Base-by-base conservation (phyloP, 2,888 invertebrate genomes). In the Ophion ventricosus region DNA sequence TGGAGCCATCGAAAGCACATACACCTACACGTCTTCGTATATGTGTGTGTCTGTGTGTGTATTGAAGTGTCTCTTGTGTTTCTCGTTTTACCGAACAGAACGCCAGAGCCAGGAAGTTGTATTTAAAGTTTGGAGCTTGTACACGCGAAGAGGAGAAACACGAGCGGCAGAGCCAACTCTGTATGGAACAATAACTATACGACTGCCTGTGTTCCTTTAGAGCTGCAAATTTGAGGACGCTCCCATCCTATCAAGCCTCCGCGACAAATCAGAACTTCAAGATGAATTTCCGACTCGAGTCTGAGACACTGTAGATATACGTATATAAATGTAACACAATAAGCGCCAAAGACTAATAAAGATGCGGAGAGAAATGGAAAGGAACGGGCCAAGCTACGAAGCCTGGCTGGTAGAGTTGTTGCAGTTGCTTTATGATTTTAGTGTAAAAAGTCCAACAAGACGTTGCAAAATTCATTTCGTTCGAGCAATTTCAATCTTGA, bases 281-380 rank as follows among this genome's bases (percentile, higher is more conserved):
- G 80, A 83, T 73, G 72, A 83, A 76, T 79, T 73, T 78, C 69
- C 59, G 78, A 81, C 82, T 86, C 64, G 54, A 77, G 35, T n/a
- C 61, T 77, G 57, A 40, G 25, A 61, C 73, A 63, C 26, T 49
- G 26, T 54, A 67, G 23, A 20, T 72, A 35, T 11, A n/a, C n/a
- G n/a, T n/a, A 14, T 69, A 78, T 76, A 66, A 59, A 73, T 54
- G 57, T 56, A 54, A 26, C 23, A 70, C 64, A 76, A 85, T 54
- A 49, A 57, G 57, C 69, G 83, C 84, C 73, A 77, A 88, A 88
- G 87, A 88, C 88, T 88, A 89, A 90, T 89, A 90, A 89, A 89
- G 87, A 85, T 84, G 72, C 76, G 54, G 67, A 59, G 86, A 86
- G 77, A 83, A 79, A 78, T 85, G 78, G 81, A 26, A 66, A 80